phyloP scores from a whole-genome alignment of 2,888 invertebrate species.

The Chrysomela aeneicollis region DNA sequence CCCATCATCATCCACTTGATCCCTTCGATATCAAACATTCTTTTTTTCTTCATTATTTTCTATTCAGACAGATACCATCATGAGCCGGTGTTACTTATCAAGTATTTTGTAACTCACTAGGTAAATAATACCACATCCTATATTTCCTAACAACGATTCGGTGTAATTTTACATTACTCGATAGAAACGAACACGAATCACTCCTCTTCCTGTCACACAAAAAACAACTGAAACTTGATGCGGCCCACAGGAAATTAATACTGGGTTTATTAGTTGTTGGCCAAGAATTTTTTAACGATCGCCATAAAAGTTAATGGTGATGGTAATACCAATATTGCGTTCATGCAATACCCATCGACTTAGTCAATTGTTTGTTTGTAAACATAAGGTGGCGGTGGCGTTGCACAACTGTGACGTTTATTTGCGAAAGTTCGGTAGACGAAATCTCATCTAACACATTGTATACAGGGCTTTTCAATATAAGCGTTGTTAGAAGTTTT shows the following conservation, averaged over 20 bases:
- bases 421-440: no score
- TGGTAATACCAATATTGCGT: background rate
- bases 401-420: conserved; percentile 7
- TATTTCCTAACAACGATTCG: no score
- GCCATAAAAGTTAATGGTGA: conserved; percentile 19
- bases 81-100: no score
- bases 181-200: conserved; percentile 6
- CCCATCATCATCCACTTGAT: no score
- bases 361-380: conserved; percentile 16
- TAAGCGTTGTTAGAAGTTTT: no score
- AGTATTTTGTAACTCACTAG: no score
- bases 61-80: no score
- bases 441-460: no score
- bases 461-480: no score
- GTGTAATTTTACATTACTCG: no score
- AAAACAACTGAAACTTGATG: conserved; percentile 12
- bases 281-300: conserved; percentile 13
- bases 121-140: background rate
- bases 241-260: conserved; percentile 16
- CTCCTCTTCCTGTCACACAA: conserved; percentile 8
- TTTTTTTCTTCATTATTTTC: no score
- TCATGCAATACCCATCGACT: background rate
- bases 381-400: conserved; percentile 16
- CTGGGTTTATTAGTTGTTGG: conserved; percentile 10
- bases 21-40: no score